Evolutionary conservation across 1,140 invertebrate genomes (phyloP).

Genomic region (Pararge aegeria): DNA sequence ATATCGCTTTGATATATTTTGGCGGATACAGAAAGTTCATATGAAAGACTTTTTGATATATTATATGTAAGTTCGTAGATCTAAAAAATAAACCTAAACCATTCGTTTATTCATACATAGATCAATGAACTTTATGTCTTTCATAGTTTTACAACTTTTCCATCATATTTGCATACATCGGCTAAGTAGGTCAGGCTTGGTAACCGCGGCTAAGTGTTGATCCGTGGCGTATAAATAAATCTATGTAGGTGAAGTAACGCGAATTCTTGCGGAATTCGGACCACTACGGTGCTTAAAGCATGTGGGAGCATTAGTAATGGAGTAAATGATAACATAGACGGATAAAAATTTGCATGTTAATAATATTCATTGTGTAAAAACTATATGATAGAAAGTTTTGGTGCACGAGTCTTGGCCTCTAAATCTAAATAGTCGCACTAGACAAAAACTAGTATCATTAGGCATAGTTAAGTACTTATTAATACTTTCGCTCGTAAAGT

Average conservation of each 20-base stretch:
- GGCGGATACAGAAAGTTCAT: too few species aligned
- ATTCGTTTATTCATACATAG: too few species aligned
- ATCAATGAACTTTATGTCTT: background rate
- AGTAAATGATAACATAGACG: slow-evolving; percentile 10
- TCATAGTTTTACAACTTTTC: slow-evolving; percentile 7
- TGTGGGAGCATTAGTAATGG: slow-evolving; percentile 12
- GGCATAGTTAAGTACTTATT: too few species aligned
- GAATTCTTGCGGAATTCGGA: slow-evolving; percentile 59
- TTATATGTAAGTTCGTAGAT: too few species aligned
- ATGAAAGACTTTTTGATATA: too few species aligned
- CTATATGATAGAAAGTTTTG: background rate
- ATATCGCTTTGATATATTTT: too few species aligned
- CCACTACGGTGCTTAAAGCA: slow-evolving; percentile 52
- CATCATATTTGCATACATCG: slow-evolving; percentile 23
- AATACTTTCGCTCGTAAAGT: too few species aligned
- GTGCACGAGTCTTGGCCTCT: background rate
- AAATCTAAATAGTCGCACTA: too few species aligned
- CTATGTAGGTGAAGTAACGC: slow-evolving; percentile 62
- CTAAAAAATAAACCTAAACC: too few species aligned
- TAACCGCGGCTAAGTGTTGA: slow-evolving; percentile 16
- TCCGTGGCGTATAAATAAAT: slow-evolving; percentile 30
- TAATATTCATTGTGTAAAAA: background rate
- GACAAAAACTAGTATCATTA: too few species aligned
- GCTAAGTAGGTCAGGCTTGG: slow-evolving; percentile 16
- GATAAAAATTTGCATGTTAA: slow-evolving; percentile 9